Evolutionary conservation across 2,797 vertebrate genomes (phyloP).

Genomic region (Ctenopoma multispine): DNA sequence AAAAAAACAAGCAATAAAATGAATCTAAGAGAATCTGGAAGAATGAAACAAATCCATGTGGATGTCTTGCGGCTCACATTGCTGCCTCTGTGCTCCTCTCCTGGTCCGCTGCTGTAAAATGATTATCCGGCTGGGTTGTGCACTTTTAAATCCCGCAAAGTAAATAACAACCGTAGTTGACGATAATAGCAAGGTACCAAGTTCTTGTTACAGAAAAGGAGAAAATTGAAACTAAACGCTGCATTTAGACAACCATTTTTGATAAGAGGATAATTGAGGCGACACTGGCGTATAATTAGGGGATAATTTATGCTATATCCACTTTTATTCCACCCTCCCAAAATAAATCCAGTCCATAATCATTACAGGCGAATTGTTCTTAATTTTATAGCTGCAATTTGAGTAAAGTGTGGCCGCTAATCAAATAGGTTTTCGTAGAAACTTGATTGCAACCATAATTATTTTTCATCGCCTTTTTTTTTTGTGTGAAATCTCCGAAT

Average conservation of each 20-base stretch:
- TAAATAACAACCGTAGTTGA: conserved; percentile 97
- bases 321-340: conserved; percentile 99
- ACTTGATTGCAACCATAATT: conserved; percentile 98
- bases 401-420: conserved; percentile 98
- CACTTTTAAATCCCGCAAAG: conserved; percentile 97
- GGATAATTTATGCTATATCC: conserved; percentile 99
- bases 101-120: conserved; percentile 92
- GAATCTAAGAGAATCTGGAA: not conserved
- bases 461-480: conserved; percentile 87
- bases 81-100: conserved; percentile 82
- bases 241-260: conserved; percentile 99
- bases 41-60: conserved; percentile 40
- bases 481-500: conserved; percentile 80
- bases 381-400: conserved; percentile 99
- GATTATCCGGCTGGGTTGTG: conserved; percentile 93
- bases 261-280: conserved; percentile 99
- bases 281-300: conserved; percentile 99
- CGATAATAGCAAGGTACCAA: conserved; percentile 99
- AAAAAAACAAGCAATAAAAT: not conserved
- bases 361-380: conserved; percentile 99
- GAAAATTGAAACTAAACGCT: conserved; percentile 99
- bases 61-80: conserved; percentile 33
- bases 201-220: conserved; percentile 98
- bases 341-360: conserved; percentile 99
- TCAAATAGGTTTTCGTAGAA: conserved; percentile 95